Percentiles rank a stretch among this genome's conserved stretches.
Evolutionary conservation across 2,888 invertebrate genomes (phyloP).

Genomic region (Philaethria dido): DNA sequence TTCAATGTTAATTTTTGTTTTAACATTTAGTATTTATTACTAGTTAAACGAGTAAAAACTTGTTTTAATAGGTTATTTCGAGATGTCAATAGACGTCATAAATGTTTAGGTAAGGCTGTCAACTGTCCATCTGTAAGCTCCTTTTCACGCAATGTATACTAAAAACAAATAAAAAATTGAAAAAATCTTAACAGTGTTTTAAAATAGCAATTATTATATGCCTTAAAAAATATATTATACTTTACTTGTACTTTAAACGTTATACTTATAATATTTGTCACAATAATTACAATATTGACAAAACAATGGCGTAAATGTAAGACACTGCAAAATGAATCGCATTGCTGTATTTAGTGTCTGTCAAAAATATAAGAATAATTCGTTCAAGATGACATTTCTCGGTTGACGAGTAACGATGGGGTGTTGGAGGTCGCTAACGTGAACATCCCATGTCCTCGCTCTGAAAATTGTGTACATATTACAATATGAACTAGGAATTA

Average conservation of each 20-base stretch:
- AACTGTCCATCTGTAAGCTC: not conserved
- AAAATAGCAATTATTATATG: not conserved
- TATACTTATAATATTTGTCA: no score
- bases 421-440: slow-evolving; percentile 55
- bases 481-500: slow-evolving; percentile 50
- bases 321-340: slow-evolving; percentile 27
- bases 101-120: slow-evolving; percentile 11
- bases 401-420: slow-evolving; percentile 56
- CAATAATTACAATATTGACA: no score
- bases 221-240: not conserved
- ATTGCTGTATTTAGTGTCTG: slow-evolving; percentile 25
- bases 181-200: not conserved
- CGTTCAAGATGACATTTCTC: slow-evolving; percentile 31
- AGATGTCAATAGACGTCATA: slow-evolving; percentile 1
- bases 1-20: not conserved
- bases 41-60: not conserved
- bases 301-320: not conserved
- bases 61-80: slow-evolving; percentile 4
- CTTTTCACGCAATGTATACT: slow-evolving; percentile 4
- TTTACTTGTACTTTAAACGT: not conserved
- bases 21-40: not conserved
- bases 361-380: slow-evolving; percentile 11
- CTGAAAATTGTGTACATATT: slow-evolving; percentile 37
- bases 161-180: not conserved
- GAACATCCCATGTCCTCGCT: slow-evolving; percentile 41